A percentile compares a stretch with the other conserved stretches of the same genome.
Conservation (phyloP, 2,113 vertebrate genomes). For the Labeo catla region DNA sequence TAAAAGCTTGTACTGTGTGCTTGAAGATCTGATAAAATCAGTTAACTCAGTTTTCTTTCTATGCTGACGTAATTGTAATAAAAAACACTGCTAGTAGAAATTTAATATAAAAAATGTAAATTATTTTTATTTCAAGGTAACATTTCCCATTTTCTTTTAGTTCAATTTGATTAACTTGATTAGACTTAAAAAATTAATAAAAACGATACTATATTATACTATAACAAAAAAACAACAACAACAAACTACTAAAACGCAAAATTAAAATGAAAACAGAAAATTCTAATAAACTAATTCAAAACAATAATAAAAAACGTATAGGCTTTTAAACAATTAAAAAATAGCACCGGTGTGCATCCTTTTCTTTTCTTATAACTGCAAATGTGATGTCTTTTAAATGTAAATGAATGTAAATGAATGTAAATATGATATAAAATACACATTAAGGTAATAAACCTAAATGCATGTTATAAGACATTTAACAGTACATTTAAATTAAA, state of each 20-base stretch:
- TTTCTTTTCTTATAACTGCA: not conserved
- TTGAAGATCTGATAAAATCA: no score
- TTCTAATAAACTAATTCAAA: not conserved
- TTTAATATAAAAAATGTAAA: no score
- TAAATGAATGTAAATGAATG: not conserved
- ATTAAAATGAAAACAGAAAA: not conserved
- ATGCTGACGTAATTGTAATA: no score
- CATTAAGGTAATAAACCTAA: not conserved
- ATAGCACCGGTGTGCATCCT: not conserved
- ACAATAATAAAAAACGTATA: not conserved
- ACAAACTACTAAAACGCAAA: no score
- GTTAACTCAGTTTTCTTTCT: no score
- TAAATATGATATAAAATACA: not conserved
- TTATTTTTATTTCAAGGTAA: no score
- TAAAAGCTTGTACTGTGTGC: no score
- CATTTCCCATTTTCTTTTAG: no score
- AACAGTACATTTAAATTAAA: not conserved
- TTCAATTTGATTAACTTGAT: no score
- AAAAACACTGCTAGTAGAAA: not conserved
- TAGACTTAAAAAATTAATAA: no score
- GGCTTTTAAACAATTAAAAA: not conserved
- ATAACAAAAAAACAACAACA: no score
- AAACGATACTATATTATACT: no score
- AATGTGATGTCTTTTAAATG: not conserved
- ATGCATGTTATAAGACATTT: not conserved